Conservation (phyloP, 2,113 vertebrate genomes). For the Fregetta grallaria region DNA sequence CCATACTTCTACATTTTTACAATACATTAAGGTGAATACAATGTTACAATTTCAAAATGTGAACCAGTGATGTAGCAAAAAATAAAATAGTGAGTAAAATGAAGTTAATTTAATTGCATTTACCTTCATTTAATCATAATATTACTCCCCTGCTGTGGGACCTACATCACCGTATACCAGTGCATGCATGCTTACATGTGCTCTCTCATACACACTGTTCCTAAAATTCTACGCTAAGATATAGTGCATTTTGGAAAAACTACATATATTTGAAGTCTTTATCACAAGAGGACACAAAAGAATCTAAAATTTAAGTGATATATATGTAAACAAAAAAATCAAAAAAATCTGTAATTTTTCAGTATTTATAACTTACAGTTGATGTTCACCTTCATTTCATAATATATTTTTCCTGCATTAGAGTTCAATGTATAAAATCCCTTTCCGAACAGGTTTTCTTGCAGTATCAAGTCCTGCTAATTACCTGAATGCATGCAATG, state of each 20-base stretch:
- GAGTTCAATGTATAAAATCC: neutral
- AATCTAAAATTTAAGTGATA: neutral
- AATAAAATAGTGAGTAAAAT: neutral
- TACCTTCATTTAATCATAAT: neutral
- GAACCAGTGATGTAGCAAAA: neutral
- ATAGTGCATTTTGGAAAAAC: neutral
- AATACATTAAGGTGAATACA: neutral
- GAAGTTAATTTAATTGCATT: neutral
- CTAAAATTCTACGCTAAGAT: neutral
- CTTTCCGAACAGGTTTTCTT: neutral
- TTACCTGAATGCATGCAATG: constrained; percentile 18
- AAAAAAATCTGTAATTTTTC: neutral
- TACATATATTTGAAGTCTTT: neutral
- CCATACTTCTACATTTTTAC: neutral
- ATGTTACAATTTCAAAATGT: neutral
- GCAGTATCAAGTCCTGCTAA: neutral
- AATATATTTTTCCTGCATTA: neutral
- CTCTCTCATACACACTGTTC: neutral
- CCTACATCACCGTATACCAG: neutral
- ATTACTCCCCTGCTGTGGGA: neutral
- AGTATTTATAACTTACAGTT: neutral
- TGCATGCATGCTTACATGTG: neutral
- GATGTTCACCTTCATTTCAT: neutral
- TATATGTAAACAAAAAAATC: neutral
- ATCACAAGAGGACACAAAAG: neutral